phyloP scores from a whole-genome alignment of 2,113 vertebrate species.

The Myotis lucifugus region DNA sequence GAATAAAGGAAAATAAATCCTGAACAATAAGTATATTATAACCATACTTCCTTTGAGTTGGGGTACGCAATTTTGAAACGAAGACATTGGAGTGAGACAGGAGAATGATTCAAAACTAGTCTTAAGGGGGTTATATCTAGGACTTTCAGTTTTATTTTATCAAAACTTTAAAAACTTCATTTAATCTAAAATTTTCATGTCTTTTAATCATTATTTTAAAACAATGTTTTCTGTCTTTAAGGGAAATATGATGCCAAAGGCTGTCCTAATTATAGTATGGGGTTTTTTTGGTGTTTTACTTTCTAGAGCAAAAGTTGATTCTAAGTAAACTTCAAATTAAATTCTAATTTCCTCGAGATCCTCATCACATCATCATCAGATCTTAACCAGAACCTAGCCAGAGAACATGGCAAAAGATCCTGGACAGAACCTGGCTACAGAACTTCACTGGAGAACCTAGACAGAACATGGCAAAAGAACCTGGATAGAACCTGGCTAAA shows the following conservation, averaged over 20 bases:
- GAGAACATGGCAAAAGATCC: too few species aligned
- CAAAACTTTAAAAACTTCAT: not conserved
- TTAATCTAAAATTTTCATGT: not conserved
- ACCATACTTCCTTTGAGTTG: not conserved
- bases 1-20: not conserved
- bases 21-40: not conserved
- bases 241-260: not conserved
- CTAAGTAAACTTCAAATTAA: constrained; percentile 20
- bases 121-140: not conserved
- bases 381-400: too few species aligned
- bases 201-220: constrained; percentile 21
- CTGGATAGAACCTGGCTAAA: too few species aligned
- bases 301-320: not conserved
- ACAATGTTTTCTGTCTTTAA: constrained; percentile 5
- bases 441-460: too few species aligned
- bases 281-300: not conserved
- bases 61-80: not conserved
- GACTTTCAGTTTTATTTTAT: not conserved
- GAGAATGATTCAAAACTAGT: not conserved
- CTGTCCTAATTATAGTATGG: not conserved
- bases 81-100: not conserved
- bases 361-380: too few species aligned
- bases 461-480: too few species aligned
- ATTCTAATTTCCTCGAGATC: too few species aligned
- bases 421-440: too few species aligned